phyloP scores from a whole-genome alignment of 2,888 invertebrate genomes.

The Reticulitermes lucifugus region DNA sequence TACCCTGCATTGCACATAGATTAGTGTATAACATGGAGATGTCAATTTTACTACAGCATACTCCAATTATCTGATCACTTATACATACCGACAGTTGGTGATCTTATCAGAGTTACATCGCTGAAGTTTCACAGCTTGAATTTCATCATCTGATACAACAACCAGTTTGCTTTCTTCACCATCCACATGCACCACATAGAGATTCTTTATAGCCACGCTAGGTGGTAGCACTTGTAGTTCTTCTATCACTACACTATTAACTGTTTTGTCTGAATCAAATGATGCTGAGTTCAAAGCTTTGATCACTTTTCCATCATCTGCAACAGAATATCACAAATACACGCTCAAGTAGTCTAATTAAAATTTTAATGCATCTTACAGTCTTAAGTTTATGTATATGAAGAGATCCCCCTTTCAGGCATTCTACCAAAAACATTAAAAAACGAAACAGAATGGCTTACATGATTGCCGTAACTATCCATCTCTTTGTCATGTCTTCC shows the following conservation, averaged over 20 bases:
- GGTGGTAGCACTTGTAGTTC: conserved; percentile 82
- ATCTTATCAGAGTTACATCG: conserved; percentile 73
- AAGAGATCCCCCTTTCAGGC: too few relatives aligned
- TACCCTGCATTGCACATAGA: too few relatives aligned
- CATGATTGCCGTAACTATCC: too few relatives aligned
- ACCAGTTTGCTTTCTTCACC: conserved; percentile 84
- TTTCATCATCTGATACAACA: conserved; percentile 88
- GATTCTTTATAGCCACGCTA: conserved; percentile 78
- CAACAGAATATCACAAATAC: conserved; percentile 51
- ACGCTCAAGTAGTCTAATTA: too few relatives aligned
- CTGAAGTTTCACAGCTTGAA: conserved; percentile 86
- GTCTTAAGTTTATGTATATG: too few relatives aligned
- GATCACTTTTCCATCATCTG: conserved; percentile 90
- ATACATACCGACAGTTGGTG: conserved; percentile 57
- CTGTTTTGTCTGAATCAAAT: conserved; percentile 68
- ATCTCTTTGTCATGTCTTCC: too few relatives aligned
- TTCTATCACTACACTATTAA: conserved; percentile 82
- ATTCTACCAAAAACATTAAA: too few relatives aligned
- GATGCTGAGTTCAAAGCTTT: conserved; percentile 88
- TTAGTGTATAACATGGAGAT: too few relatives aligned
- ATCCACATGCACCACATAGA: conserved; percentile 73
- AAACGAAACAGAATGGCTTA: too few relatives aligned
- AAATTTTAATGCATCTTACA: too few relatives aligned
- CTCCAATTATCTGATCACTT: not conserved
- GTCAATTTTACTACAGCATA: too few relatives aligned